These are phyloP conservation scores for Calyptomena viridis DNA, from an alignment of 2,113 vertebrate species.

Conservation along the genomic window DNA sequence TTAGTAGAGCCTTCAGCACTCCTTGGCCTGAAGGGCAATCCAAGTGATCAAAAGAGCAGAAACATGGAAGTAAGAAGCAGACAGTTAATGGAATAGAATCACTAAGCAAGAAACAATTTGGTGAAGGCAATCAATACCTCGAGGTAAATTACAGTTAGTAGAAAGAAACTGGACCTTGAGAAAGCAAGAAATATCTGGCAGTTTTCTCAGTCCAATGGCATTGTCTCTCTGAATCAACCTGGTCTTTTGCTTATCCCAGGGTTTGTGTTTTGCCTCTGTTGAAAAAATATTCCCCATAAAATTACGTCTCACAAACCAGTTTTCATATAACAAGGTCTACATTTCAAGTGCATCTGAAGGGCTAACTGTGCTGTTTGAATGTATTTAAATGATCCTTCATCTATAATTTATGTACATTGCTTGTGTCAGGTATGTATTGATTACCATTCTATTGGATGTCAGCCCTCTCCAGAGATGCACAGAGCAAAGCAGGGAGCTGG, in stretches of 20 bases:
- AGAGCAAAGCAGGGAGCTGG: background rate
- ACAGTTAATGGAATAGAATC: background rate
- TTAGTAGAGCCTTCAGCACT: background rate
- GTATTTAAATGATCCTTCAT: conserved; percentile 30
- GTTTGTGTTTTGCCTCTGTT: background rate
- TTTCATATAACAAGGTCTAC: background rate
- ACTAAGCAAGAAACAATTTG: background rate
- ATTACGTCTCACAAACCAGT: background rate
- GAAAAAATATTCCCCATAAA: background rate
- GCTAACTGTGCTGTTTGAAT: background rate
- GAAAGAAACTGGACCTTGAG: background rate
- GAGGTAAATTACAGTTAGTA: background rate
- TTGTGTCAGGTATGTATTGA: conserved; percentile 38
- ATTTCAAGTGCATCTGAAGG: conserved; percentile 13
- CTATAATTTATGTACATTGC: background rate
- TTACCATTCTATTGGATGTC: background rate
- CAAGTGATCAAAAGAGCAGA: background rate
- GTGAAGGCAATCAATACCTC: background rate
- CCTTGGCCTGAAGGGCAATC: background rate
- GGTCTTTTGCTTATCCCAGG: background rate
- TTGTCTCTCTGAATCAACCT: background rate
- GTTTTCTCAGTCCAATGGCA: background rate
- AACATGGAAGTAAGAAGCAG: background rate
- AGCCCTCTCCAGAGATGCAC: background rate
- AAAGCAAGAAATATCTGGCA: background rate